Conservation (phyloP, 2,888 invertebrate genomes). For the Acleris literana region DNA sequence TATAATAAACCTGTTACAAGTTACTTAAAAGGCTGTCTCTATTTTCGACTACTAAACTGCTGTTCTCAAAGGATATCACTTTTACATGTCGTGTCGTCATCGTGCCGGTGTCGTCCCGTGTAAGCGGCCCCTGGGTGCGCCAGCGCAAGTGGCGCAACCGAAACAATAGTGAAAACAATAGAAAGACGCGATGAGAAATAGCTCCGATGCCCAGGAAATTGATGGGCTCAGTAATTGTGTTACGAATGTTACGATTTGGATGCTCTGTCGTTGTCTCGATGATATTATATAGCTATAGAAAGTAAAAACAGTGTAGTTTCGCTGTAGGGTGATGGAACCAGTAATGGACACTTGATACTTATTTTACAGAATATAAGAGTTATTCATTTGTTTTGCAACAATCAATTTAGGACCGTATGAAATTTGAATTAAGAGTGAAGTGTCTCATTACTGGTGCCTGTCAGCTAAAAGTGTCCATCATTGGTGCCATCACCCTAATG, state of each 20-base stretch:
- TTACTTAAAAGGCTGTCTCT: no score
- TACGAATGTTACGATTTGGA: slow-evolving; percentile 13
- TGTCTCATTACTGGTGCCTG: no score
- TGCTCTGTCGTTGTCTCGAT: slow-evolving; percentile 3
- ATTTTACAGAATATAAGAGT: no score
- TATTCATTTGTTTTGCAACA: no score
- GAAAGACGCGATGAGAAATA: slow-evolving; percentile 34
- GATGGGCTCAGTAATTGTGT: slow-evolving; percentile 31
- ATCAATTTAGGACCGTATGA: no score
- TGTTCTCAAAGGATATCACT: background rate
- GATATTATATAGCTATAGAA: background rate
- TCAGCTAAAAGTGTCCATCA: no score
- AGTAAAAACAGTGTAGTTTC: background rate
- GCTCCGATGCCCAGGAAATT: slow-evolving; percentile 24
- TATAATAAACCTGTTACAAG: no score
- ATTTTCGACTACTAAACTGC: no score
- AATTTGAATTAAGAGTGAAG: no score
- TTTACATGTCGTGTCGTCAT: background rate
- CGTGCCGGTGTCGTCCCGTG: slow-evolving; percentile 11
- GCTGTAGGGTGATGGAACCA: no score
- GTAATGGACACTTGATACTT: no score
- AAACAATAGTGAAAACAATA: slow-evolving; percentile 35
- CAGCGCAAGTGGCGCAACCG: slow-evolving; percentile 36
- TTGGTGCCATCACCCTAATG: no score
- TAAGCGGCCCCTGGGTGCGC: slow-evolving; percentile 17